A percentile compares a stretch with the other conserved stretches of the same genome.
These are phyloP conservation scores for Phania funesta DNA, from an alignment of 2,888 invertebrate genomes.

Conservation along the genomic window DNA sequence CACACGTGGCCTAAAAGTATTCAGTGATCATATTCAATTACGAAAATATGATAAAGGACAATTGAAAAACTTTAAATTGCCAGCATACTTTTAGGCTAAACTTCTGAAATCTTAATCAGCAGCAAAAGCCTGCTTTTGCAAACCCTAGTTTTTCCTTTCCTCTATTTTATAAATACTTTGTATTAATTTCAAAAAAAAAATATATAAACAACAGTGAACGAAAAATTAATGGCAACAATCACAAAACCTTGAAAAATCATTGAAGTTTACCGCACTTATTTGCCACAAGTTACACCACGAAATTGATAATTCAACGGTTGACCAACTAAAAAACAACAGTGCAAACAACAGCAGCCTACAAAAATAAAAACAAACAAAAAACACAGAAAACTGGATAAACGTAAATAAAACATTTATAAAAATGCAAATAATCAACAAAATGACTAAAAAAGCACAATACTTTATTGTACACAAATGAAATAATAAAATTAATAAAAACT, in stretches of 20 bases:
- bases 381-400: constrained; percentile 55
- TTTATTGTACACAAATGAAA: not conserved
- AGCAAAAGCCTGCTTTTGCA: no score
- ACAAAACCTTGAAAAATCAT: constrained; percentile 74
- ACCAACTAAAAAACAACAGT: constrained; percentile 71
- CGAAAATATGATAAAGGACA: no score
- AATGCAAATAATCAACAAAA: constrained; percentile 60
- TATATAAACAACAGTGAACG: constrained; percentile 32
- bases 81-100: no score
- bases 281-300: constrained; percentile 78
- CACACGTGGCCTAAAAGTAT: no score
- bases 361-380: constrained; percentile 65
- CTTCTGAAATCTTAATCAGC: no score
- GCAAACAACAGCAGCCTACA: constrained; percentile 64
- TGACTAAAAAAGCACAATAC: constrained; percentile 41
- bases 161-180: not conserved
- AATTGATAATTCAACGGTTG: constrained; percentile 79
- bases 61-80: no score
- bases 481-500: not conserved
- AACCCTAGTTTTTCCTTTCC: no score
- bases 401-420: constrained; percentile 61
- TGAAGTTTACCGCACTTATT: constrained; percentile 78
- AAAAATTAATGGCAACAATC: constrained; percentile 53
- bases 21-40: no score
- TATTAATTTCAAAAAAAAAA: constrained; percentile 5